Base-by-base conservation (phyloP, 35 echinoderm and acorn worm genomes). In the Heliocidaris erythrogramma region DNA sequence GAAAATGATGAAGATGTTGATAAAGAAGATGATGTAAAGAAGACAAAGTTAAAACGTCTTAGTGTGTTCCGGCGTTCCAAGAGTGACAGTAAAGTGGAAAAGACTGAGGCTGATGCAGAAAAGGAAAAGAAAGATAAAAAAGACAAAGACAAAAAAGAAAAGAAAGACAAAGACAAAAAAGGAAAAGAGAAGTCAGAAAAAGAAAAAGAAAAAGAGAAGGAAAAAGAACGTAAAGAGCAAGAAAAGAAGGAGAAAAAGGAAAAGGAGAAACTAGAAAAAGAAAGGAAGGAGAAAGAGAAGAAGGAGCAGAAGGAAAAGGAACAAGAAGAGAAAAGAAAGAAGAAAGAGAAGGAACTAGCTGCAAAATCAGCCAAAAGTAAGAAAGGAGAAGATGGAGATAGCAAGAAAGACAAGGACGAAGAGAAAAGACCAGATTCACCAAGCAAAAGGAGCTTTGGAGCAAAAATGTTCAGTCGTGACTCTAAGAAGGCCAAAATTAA, bases 201-300 rank as follows among this genome's bases (percentile, higher is more conserved):
- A 59, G 48, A 92, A 59, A 92, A 32, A 17, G 91, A 92, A 48
- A 92, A 92, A 30, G 91, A 92, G 30, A 92, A 92, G 21, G 91
- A 92, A 48, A 92, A 53, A 56, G 91, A 92, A 21, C 47, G 91
- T 13, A 92, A 59, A 59, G 91, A 92, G 29, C 91, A 92, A 59
- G 91, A 92, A 59, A 92, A 92, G 91, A 92, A 92, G 29, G 91
- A 92, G 27, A 92, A 92, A 48, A 92, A 92, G 13, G 91, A 92
- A 59, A 92, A 92, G 91, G 91, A 92, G 48, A 92, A 59, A 59
- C 49, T 92, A 12, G 91, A 92, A 48, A 92, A 92, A n/a, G 91
- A 92, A 48, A 49, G 47, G 21, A 92, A 92, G 49, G 91, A 92
- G 30, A 59, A 49, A 30, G 91, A 92, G 29, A 92, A 92, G 91